phyloP scores from a whole-genome alignment of 1,140 invertebrate species.

The Drosophila burlai region DNA sequence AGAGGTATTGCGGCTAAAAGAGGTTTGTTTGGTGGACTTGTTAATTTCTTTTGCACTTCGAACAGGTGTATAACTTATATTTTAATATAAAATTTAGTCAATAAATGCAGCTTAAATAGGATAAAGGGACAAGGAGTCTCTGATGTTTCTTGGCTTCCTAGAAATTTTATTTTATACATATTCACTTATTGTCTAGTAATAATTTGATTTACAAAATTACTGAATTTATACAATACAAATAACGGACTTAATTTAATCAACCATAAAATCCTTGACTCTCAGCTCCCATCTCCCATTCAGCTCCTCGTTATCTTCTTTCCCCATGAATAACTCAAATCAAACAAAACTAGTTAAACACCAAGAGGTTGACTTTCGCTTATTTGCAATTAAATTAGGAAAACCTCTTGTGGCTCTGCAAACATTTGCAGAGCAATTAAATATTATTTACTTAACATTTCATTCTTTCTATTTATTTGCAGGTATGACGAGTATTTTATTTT shows the following conservation, averaged over 20 bases:
- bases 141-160: no score
- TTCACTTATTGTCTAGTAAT: background rate
- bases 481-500: slow-evolving; percentile 51
- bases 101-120: background rate
- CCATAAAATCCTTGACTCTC: background rate
- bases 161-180: no score
- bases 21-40: background rate
- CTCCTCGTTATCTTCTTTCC: background rate
- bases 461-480: slow-evolving; percentile 62
- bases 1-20: background rate
- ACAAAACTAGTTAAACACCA: slow-evolving; percentile 18
- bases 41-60: background rate
- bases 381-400: slow-evolving; percentile 35
- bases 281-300: background rate
- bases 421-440: slow-evolving; percentile 68
- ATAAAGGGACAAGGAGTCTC: no score
- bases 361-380: slow-evolving; percentile 31
- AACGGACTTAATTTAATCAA: background rate
- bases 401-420: slow-evolving; percentile 39
- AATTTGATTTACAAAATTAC: no score
- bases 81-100: background rate
- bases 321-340: slow-evolving; percentile 16
- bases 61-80: background rate
- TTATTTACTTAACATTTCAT: slow-evolving; percentile 55
- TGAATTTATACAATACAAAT: background rate